Evolutionary conservation across 2,113 vertebrate species (phyloP).

Genomic region (Petaurus breviceps): DNA sequence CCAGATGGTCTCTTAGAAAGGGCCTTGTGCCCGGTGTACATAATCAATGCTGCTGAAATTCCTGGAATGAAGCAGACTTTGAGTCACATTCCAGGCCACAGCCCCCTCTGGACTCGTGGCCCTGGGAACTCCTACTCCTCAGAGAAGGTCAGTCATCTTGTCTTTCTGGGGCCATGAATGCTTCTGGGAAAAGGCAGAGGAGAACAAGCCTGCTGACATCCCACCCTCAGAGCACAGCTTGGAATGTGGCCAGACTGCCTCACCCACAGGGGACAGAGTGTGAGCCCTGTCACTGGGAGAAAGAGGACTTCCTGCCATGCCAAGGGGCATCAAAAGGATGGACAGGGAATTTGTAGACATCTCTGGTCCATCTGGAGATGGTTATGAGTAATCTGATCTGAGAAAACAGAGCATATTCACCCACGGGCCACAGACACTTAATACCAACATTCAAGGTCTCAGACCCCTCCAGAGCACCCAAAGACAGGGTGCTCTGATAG

Average conservation of each 20-base stretch:
- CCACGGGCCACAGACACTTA: neutral
- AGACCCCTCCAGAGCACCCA: neutral
- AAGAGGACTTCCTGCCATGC: neutral
- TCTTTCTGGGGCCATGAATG: neutral
- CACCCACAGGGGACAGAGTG: neutral
- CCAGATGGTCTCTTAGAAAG: neutral
- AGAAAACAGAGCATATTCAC: neutral
- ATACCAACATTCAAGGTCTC: neutral
- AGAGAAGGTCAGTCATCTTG: neutral
- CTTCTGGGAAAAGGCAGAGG: neutral
- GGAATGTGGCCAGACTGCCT: neutral
- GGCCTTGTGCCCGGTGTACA: neutral
- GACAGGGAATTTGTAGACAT: neutral
- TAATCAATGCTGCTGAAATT: neutral
- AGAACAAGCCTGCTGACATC: neutral
- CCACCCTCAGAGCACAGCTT: neutral
- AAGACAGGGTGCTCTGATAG: neutral
- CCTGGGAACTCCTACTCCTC: neutral
- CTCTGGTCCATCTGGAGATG: neutral
- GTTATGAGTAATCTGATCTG: neutral
- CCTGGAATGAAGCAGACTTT: neutral
- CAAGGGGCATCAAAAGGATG: neutral
- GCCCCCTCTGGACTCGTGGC: neutral
- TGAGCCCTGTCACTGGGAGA: neutral
- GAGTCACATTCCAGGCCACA: neutral